A percentile compares a stretch with the other conserved stretches of the same genome.
Conservation (phyloP, 2,113 vertebrate genomes). For the Coracopsis vasa region DNA sequence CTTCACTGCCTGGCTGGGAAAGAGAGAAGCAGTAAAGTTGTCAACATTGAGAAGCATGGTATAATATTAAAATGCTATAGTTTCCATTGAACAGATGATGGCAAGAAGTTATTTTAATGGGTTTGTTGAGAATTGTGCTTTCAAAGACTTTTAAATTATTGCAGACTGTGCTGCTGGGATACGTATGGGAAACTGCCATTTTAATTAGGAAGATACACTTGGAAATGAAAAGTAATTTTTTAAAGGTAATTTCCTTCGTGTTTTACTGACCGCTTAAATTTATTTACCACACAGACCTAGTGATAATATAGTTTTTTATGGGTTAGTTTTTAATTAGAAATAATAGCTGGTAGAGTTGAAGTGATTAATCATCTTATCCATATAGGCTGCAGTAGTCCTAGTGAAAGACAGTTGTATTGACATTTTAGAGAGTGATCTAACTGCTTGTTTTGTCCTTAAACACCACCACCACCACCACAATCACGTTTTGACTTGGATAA, state of each 20-base stretch:
- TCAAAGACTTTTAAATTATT: conserved; percentile 54
- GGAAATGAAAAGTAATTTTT: conserved; percentile 73
- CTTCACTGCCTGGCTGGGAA: not conserved
- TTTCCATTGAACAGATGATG: conserved; percentile 39
- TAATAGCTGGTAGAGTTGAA: conserved; percentile 83
- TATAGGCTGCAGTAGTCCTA: conserved; percentile 64
- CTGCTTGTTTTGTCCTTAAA: conserved; percentile 71
- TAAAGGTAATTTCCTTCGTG: conserved; percentile 68
- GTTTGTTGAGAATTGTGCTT: conserved; percentile 47
- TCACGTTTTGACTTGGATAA: not conserved
- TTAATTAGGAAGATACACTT: conserved; percentile 74
- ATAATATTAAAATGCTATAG: conserved; percentile 17
- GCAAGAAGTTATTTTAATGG: conserved; percentile 38
- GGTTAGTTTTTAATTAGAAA: conserved; percentile 92
- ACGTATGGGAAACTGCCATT: conserved; percentile 61
- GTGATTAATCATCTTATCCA: conserved; percentile 83
- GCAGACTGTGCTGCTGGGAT: conserved; percentile 36
- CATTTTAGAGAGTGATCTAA: conserved; percentile 67
- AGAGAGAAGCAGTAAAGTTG: not conserved
- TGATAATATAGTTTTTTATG: conserved; percentile 84
- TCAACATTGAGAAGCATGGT: not conserved
- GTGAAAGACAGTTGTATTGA: conserved; percentile 71
- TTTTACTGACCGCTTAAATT: conserved; percentile 76
- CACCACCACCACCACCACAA: accelerated
- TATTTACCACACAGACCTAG: conserved; percentile 82